These are phyloP conservation scores for Tinamus guttatus DNA, from an alignment of 2,113 vertebrate species.

Conservation along the genomic window DNA sequence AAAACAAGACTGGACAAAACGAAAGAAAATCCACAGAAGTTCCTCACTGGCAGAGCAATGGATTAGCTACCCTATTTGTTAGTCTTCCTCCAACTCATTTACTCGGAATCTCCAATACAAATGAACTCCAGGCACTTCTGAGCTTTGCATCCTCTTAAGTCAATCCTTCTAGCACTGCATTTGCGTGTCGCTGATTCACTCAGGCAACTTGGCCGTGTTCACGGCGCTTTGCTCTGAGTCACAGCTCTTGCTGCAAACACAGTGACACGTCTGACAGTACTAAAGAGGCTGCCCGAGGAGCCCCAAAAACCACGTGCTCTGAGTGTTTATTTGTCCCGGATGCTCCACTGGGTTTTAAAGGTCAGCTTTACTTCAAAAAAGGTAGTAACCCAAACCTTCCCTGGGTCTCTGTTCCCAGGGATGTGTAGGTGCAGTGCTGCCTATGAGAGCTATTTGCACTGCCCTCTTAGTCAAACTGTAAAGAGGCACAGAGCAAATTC, in stretches of 20 bases:
- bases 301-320: conserved; percentile 11
- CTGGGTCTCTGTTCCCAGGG: neutral
- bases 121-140: neutral
- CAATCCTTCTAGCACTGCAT: neutral
- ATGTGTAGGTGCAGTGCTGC: neutral
- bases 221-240: fast-evolving
- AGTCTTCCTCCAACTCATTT: neutral
- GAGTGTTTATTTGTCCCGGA: conserved; percentile 6
- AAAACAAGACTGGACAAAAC: neutral
- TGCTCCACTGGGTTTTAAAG: conserved; percentile 26
- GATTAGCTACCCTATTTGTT: neutral
- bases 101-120: neutral
- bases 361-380: conserved; percentile 43
- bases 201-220: neutral
- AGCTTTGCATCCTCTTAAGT: neutral
- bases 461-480: conserved; percentile 5
- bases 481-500: neutral
- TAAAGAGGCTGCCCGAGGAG: neutral
- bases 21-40: neutral
- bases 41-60: neutral
- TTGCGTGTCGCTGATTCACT: neutral
- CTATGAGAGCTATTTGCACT: neutral
- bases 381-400: neutral
- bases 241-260: neutral
- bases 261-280: neutral